Evolutionary conservation across 2,797 vertebrate species (phyloP), one percentile per base, ranked within the genome.

Genomic region (Naso thynnoides): DNA sequence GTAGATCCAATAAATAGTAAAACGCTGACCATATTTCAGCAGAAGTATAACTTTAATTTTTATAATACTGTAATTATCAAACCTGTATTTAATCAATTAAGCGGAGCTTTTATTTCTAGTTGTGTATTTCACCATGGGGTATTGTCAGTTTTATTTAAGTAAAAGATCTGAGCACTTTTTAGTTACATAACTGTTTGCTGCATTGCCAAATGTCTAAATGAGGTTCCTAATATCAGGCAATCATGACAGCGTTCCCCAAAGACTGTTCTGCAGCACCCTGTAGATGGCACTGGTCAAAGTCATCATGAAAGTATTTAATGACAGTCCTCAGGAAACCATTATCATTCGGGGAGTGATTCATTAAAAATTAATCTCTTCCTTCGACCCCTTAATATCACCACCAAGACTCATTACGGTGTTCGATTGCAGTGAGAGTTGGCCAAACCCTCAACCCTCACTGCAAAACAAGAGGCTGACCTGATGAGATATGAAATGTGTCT

Each of bases 301-400:
- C 76, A 65, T 84, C 76, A 83, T 86, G 83, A 83, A 83, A 75
- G 80, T 75, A 73, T 90, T 87, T 88, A 89, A 89, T 85, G 66
- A 82, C 76, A 79, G 74, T 85, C 75, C 83, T 86, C 75, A 49
- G 81, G 78, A 89, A 86, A 78, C 74, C 74, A 85, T 87, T 83
- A 90, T 87, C 85, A 78, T 89, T 81, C 80, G 31, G 78, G 76
- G 77, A 84, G 73, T 42, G 54, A 86, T 90, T 90, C 82, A 90
- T 86, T 87, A 89, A 88, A 89, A 87, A 86, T 88, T 83, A 70
- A 91, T 92, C 74, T 85, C 62, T 63, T 83, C 65, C 74, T 78
- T 78, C 80, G 61, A 63, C 69, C 79, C 49, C 56, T 71, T 81
- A 87, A 81, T 76, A 86, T 86, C 67, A 33, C 57, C 36, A 76